phyloP scores from a whole-genome alignment of 2,888 invertebrate genomes.

The Apotomis turbidana region DNA sequence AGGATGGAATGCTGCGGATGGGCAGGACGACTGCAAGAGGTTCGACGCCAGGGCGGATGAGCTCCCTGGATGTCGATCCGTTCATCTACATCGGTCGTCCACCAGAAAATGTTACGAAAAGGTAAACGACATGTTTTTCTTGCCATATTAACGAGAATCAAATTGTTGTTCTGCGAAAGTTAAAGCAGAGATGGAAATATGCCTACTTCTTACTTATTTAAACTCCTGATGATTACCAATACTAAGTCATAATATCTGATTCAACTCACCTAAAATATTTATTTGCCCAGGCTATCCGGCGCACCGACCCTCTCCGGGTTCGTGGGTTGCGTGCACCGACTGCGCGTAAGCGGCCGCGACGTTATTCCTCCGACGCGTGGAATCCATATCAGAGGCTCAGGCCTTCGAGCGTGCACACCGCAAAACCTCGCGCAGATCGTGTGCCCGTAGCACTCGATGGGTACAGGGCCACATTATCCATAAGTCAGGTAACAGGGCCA shows the following conservation, averaged over 20 bases:
- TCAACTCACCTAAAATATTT: neutral
- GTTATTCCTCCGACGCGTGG: conserved; percentile 83
- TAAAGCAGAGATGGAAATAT: too few relatives aligned
- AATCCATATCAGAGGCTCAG: conserved; percentile 67
- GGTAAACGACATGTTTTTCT: conserved; percentile 54
- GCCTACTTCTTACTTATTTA: too few relatives aligned
- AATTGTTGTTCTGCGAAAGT: too few relatives aligned
- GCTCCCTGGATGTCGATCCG: conserved; percentile 72
- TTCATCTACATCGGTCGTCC: conserved; percentile 72
- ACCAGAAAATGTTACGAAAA: conserved; percentile 71
- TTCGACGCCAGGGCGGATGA: conserved; percentile 72
- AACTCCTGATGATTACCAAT: too few relatives aligned
- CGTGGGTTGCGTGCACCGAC: conserved; percentile 92
- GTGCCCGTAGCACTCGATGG: conserved; percentile 59
- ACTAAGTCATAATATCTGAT: too few relatives aligned
- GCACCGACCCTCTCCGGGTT: conserved; percentile 90
- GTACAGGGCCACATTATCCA: too few relatives aligned
- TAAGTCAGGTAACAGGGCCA: too few relatives aligned
- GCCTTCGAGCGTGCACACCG: conserved; percentile 72
- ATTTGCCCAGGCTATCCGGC: conserved; percentile 86
- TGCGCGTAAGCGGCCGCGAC: conserved; percentile 86
- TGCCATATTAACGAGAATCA: too few relatives aligned
- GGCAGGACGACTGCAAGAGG: conserved; percentile 68
- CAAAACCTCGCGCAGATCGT: conserved; percentile 71
- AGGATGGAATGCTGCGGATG: conserved; percentile 71